Base-by-base conservation (phyloP, 2,113 vertebrate species). In the Aix galericulata region DNA sequence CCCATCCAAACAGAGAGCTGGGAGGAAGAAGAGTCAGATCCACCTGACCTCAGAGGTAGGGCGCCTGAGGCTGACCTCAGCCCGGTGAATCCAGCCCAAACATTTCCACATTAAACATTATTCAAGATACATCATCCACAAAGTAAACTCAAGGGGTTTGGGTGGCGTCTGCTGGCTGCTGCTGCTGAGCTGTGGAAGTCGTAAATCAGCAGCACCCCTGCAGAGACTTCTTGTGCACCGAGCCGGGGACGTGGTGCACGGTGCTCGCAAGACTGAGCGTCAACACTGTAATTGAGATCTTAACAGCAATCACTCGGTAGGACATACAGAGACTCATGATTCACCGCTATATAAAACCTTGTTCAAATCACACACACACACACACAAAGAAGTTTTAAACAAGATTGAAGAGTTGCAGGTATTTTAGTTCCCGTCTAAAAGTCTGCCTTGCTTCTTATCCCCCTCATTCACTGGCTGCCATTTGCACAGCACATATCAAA, bases 201-300 rank as follows among this genome's bases (percentile, higher is more conserved):
- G 60, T 36, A 82, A 83, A 62, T 93, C 63, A 82, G 13, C 74
- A 44, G 13, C 74, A 52, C 20, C 59, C 46, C 55, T 40, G 21
- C 3, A 7, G 44, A 60, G 66, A 55, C 32, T 82, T 79, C 52
- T 82, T 53, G 23, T 46, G 75, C 76, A 86, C 32, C 0, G 0
- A 91, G 63, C 12, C 36, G 62, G 84, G 64, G 76, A 79, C 38
- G 38, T 67, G 38, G 52, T 64, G 58, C 86, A 89, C 69, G 74
- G 66, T 26, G 36, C 82, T 91, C 88, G 91, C 77, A 21, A 88
- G 67, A 69, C 31, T 78, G 31, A 62, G 89, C 50, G 32, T 32
- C 84, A 96, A 67, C 53, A 36, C 36, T 40, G 64, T 67, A 84
- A 94, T 95, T 94, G 89, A 91, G 81, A 69, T 29, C 53, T 83